These are phyloP conservation scores for Thaleichthys pacificus DNA, from an alignment of 2,797 vertebrate genomes.

Conservation along the genomic window DNA sequence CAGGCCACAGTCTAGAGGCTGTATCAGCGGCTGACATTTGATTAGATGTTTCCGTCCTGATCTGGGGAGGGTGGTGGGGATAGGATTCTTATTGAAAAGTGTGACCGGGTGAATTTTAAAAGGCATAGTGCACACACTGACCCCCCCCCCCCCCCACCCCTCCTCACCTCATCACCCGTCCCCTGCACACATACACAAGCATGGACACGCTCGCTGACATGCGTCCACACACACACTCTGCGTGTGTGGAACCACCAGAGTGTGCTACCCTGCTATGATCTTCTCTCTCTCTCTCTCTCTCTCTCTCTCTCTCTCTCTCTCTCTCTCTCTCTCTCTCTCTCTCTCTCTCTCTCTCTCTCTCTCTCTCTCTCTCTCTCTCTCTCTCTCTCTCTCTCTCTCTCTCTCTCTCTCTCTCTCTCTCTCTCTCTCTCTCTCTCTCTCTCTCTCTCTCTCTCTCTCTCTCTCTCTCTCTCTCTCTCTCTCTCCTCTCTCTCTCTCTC, in stretches of 20 bases:
- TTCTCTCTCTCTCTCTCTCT: neutral
- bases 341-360: neutral
- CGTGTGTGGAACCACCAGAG: no score
- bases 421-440: neutral
- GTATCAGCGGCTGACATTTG: constrained; percentile 56
- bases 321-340: neutral
- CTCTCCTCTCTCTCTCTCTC: no score
- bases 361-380: neutral
- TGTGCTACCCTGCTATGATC: no score
- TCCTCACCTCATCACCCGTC: neutral
- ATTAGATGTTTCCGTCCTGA: constrained; percentile 49
- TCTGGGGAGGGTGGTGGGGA: neutral
- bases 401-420: no score
- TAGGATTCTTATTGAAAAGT: constrained; percentile 41
- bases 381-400: neutral
- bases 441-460: neutral
- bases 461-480: neutral
- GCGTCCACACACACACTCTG: neutral
- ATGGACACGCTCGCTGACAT: neutral
- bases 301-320: neutral
- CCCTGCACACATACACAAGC: constrained; percentile 2
- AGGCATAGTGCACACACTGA: neutral
- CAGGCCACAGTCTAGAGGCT: no score
- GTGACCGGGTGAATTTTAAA: constrained; percentile 32
- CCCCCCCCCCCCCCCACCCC: no score